Evolutionary conservation across 2,888 invertebrate genomes (phyloP).

Genomic region (Pantelozetes paolii): DNA sequence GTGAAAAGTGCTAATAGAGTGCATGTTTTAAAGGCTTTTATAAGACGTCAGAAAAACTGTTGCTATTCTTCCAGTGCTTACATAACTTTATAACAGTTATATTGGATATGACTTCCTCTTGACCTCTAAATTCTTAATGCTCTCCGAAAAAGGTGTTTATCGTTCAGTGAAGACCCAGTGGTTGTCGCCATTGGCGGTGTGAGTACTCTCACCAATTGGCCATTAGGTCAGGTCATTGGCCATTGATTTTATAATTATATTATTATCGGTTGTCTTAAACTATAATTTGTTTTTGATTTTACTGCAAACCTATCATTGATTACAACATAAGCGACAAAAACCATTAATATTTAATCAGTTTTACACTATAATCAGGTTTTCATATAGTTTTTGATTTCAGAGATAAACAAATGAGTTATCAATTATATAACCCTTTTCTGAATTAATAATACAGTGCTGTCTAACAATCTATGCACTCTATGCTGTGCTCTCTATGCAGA

Average conservation of each 20-base stretch:
- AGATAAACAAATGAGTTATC: too few species aligned
- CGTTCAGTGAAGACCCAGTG: constrained; percentile 2
- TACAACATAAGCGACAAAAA: too few species aligned
- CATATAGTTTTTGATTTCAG: too few species aligned
- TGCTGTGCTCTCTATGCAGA: too few species aligned
- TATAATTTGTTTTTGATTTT: too few species aligned
- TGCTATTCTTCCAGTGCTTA: neutral
- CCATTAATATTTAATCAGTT: too few species aligned
- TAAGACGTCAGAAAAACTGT: neutral
- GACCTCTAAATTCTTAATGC: constrained; percentile 25
- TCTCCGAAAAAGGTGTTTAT: constrained; percentile 16
- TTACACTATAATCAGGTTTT: too few species aligned
- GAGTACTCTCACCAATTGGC: constrained; percentile 10
- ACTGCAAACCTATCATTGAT: too few species aligned
- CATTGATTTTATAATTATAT: neutral
- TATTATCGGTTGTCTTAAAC: too few species aligned
- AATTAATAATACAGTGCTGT: too few species aligned
- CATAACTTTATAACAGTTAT: neutral
- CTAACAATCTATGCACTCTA: too few species aligned
- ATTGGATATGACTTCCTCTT: constrained; percentile 26
- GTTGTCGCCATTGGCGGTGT: neutral
- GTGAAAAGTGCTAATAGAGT: neutral
- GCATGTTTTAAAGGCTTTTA: neutral
- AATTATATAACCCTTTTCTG: too few species aligned
- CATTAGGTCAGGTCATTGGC: constrained; percentile 31